Conservation (phyloP, 2,797 vertebrate genomes). For the Syndactyla subalaris region DNA sequence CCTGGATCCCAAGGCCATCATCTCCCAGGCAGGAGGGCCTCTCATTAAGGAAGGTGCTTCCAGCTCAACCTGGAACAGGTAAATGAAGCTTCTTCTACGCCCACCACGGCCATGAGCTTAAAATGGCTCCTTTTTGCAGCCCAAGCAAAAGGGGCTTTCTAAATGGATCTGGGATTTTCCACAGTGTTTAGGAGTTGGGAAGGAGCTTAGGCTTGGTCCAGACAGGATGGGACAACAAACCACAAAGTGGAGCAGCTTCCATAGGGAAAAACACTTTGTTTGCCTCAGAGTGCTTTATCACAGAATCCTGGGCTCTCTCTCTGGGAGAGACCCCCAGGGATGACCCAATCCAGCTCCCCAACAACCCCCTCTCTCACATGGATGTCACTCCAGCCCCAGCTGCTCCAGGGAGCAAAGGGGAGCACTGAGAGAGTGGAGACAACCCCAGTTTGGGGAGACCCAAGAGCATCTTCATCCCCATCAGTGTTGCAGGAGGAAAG, state of each 20-base stretch:
- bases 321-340: neutral
- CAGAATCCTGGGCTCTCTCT: too few relatives aligned
- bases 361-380: too few relatives aligned
- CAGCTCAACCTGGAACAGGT: neutral
- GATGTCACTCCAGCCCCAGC: neutral
- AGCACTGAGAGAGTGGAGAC: neutral
- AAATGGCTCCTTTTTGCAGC: neutral
- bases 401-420: neutral
- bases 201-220: neutral
- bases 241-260: neutral
- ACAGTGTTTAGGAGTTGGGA: neutral
- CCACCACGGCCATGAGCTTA: neutral
- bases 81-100: neutral
- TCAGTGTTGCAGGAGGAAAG: rapidly evolving
- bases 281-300: neutral
- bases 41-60: neutral
- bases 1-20: neutral
- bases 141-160: neutral
- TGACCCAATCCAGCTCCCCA: neutral
- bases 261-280: neutral
- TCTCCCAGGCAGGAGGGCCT: neutral
- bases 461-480: neutral
- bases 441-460: neutral
- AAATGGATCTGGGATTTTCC: neutral
- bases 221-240: neutral